phyloP scores from a whole-genome alignment of 2,797 vertebrate species.

The Anomalospiza imberbis region DNA sequence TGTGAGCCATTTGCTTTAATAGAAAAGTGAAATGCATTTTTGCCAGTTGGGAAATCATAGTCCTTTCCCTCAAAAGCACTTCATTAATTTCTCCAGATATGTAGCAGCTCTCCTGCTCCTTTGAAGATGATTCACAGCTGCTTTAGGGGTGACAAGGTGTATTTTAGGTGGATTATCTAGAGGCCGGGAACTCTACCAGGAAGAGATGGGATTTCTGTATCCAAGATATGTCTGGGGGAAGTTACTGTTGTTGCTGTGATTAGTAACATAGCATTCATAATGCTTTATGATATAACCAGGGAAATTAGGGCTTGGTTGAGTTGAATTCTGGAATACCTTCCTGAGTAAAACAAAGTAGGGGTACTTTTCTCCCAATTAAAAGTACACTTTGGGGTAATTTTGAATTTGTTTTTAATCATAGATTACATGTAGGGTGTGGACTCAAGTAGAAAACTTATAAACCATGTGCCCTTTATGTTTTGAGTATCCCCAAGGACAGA shows the following conservation, averaged over 20 bases:
- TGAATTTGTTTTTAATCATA: neutral
- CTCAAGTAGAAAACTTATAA: neutral
- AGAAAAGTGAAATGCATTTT: neutral
- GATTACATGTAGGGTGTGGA: neutral
- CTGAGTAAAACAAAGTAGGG: neutral
- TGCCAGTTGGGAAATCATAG: neutral
- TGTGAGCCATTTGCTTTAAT: neutral
- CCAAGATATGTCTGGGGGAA: neutral
- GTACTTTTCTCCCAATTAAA: neutral
- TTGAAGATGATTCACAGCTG: neutral
- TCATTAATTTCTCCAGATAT: neutral
- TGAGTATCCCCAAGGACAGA: neutral
- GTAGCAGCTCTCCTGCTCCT: neutral
- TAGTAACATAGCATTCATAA: neutral
- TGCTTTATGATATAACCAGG: neutral
- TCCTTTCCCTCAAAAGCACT: neutral
- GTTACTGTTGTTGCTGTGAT: neutral
- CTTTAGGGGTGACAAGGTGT: neutral
- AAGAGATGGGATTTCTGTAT: neutral
- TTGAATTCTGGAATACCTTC: neutral
- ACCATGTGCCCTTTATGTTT: neutral
- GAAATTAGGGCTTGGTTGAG: neutral
- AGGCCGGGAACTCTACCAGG: neutral
- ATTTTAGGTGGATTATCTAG: neutral
- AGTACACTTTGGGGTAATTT: neutral